A percentile compares a stretch with the other conserved stretches of the same genome.
Conservation (phyloP, 2,888 invertebrate genomes). For the Dasypolia templi region DNA sequence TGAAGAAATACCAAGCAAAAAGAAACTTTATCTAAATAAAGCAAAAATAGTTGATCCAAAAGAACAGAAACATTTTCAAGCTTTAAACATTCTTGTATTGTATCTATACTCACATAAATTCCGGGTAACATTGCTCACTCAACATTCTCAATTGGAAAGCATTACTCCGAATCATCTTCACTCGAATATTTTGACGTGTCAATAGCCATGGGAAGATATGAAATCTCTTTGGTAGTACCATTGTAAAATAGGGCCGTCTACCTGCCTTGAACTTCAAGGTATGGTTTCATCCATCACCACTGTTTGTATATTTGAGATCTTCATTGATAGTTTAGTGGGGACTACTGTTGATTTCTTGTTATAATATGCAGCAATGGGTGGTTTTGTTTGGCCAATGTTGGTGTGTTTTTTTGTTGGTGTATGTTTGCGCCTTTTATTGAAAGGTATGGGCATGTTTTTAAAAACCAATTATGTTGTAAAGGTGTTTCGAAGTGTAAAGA, state of each 20-base stretch:
- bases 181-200: slow-evolving; percentile 60
- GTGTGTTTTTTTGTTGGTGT: slow-evolving; percentile 2
- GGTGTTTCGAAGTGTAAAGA: slow-evolving; percentile 67
- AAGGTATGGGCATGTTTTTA: slow-evolving; percentile 72
- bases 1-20: neutral
- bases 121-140: slow-evolving; percentile 38
- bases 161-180: slow-evolving; percentile 41
- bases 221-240: slow-evolving; percentile 53
- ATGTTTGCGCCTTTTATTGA: slow-evolving; percentile 69
- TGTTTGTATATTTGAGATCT: slow-evolving; percentile 10
- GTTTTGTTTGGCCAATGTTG: slow-evolving; percentile 29
- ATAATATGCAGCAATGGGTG: slow-evolving; percentile 19
- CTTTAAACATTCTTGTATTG: neutral
- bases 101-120: slow-evolving; percentile 33
- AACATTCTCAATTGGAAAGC: slow-evolving; percentile 51
- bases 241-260: slow-evolving; percentile 65
- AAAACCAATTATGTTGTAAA: slow-evolving; percentile 83
- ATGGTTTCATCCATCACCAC: slow-evolving; percentile 26
- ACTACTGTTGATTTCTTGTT: neutral
- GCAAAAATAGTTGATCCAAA: slow-evolving; percentile 1
- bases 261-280: slow-evolving; percentile 66
- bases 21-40: slow-evolving; percentile 1
- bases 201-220: slow-evolving; percentile 61
- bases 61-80: slow-evolving; percentile 5
- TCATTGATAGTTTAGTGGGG: slow-evolving; percentile 31